Evolutionary conservation across 1,140 invertebrate genomes (phyloP).

Genomic region (Diachasma alloeum): DNA sequence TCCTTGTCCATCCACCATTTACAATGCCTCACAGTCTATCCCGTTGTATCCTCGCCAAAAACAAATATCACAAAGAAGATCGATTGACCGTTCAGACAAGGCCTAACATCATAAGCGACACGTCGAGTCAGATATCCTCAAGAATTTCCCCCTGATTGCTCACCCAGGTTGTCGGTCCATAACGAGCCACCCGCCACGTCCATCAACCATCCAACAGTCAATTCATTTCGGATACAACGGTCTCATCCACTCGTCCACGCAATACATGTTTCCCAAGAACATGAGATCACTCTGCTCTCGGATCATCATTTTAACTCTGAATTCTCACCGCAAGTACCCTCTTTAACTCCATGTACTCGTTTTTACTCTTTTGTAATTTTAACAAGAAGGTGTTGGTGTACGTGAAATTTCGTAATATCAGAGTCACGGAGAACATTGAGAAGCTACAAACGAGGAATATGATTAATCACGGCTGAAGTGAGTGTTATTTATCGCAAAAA

Average conservation of each 20-base stretch:
- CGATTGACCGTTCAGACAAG: conserved; percentile 51
- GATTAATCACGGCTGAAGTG: neutral
- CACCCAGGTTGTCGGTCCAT: conserved; percentile 55
- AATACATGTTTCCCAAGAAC: neutral
- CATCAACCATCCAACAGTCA: conserved; percentile 60
- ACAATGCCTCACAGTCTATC: too few species aligned
- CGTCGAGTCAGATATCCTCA: conserved; percentile 54
- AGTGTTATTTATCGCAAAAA: neutral
- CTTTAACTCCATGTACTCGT: neutral
- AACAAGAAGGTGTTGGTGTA: neutral
- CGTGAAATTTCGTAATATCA: neutral
- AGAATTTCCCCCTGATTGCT: conserved; percentile 62
- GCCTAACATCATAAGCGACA: conserved; percentile 62
- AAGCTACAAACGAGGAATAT: neutral
- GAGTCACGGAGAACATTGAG: neutral
- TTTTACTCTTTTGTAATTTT: neutral
- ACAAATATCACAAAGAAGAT: conserved; percentile 52
- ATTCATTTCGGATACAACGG: conserved; percentile 50
- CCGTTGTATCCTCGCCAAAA: conserved; percentile 22
- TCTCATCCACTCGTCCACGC: neutral
- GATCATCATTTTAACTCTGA: neutral
- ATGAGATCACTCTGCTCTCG: neutral
- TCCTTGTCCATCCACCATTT: too few species aligned
- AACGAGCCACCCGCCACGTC: conserved; percentile 64
- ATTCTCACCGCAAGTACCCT: neutral